phyloP scores from a whole-genome alignment of 2,113 vertebrate species.

The Pholis gunnellus region DNA sequence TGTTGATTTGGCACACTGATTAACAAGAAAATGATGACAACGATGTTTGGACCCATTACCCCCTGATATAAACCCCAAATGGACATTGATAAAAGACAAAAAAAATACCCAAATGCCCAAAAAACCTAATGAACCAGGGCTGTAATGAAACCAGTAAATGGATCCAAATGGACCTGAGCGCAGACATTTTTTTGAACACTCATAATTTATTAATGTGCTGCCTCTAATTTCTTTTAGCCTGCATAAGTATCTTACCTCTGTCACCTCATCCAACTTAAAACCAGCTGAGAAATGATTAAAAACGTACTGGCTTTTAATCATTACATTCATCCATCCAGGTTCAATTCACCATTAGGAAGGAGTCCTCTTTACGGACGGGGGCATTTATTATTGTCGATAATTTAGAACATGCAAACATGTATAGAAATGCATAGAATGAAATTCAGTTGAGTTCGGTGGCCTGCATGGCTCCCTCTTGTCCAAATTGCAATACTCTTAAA shows the following conservation, averaged over 20 bases:
- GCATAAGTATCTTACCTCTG: background rate
- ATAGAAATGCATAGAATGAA: too few relatives aligned
- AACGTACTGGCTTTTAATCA: background rate
- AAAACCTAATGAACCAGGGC: slow-evolving; percentile 7
- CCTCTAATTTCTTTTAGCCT: slow-evolving; percentile 21
- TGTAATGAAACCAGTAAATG: slow-evolving; percentile 17
- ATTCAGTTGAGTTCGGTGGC: background rate
- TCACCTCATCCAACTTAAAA: background rate
- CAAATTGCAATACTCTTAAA: background rate
- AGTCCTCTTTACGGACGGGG: background rate
- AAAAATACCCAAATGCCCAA: background rate
- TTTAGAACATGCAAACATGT: too few relatives aligned
- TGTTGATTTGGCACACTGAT: background rate
- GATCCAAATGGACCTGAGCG: slow-evolving; percentile 22
- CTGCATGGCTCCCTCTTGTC: background rate
- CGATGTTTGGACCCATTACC: background rate
- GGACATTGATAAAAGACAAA: background rate
- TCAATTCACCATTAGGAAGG: background rate
- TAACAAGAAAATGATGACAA: background rate
- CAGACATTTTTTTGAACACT: background rate
- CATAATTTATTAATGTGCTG: slow-evolving; percentile 16
- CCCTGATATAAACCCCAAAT: background rate
- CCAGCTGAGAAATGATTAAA: slow-evolving; percentile 25
- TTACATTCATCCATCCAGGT: background rate
- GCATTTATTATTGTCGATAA: background rate